Conservation (phyloP, 30 jellyfish, hydroid and myxozoan species). For the Calvadosia cruxmelitensis region DNA sequence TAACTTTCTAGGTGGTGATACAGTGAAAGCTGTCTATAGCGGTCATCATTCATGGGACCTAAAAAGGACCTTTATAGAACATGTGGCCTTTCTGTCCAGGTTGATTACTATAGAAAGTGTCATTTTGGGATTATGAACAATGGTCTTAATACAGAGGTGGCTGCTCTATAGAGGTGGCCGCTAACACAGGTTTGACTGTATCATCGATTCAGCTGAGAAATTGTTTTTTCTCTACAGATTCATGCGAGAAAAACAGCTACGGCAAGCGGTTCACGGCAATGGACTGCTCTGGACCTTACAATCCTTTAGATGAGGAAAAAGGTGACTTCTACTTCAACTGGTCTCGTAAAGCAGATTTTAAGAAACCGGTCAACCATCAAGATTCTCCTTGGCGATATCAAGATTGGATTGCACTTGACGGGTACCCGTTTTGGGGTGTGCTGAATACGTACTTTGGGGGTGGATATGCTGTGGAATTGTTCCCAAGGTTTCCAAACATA, state of each 20-base stretch:
- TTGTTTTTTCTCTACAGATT: constrained; percentile 19
- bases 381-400: constrained; percentile 88
- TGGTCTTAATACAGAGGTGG: too few relatives aligned
- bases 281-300: constrained; percentile 66
- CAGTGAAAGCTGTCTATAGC: too few relatives aligned
- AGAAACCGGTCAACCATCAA: constrained; percentile 31
- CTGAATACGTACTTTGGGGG: constrained; percentile 89
- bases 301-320: constrained; percentile 28
- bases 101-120: too few relatives aligned
- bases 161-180: not conserved
- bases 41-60: too few relatives aligned
- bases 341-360: constrained; percentile 17
- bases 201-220: not conserved
- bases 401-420: constrained; percentile 73
- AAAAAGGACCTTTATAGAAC: too few relatives aligned
- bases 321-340: constrained; percentile 42
- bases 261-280: constrained; percentile 26
- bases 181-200: not conserved
- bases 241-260: constrained; percentile 42
- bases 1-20: too few relatives aligned
- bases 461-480: constrained; percentile 84
- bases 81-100: too few relatives aligned
- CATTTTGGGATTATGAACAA: too few relatives aligned
- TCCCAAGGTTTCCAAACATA: constrained; percentile 76
- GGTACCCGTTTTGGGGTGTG: constrained; percentile 86